Evolutionary conservation across 2,888 invertebrate species (phyloP).

Genomic region (Pteria penguin): DNA sequence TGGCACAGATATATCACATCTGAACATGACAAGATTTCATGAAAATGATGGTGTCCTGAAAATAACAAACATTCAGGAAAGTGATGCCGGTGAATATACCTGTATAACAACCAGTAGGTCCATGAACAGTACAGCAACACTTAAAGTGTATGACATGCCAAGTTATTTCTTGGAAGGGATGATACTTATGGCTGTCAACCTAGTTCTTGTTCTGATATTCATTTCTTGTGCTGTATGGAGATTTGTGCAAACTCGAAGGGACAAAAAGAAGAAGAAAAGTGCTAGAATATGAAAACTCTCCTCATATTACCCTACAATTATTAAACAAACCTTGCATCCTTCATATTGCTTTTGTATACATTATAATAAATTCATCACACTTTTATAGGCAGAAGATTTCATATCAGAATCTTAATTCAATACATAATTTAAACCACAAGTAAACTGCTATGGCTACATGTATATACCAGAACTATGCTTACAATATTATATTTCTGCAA

Average conservation of each 20-base stretch:
- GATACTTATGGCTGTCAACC: constrained; percentile 65
- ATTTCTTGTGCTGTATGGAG: constrained; percentile 53
- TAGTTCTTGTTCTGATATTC: constrained; percentile 60
- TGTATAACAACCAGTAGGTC: constrained; percentile 60
- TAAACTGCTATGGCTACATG: too few relatives aligned
- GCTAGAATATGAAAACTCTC: neutral
- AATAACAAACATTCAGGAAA: constrained; percentile 62
- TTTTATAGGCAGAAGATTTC: too few relatives aligned
- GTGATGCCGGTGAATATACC: constrained; percentile 73
- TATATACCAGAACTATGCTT: too few relatives aligned
- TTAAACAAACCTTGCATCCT: neutral
- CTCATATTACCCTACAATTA: neutral
- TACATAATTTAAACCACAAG: too few relatives aligned
- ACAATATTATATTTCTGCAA: too few relatives aligned
- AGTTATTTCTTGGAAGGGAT: constrained; percentile 62
- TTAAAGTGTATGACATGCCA: constrained; percentile 57
- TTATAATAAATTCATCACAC: too few relatives aligned
- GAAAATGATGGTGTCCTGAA: constrained; percentile 61
- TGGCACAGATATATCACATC: neutral
- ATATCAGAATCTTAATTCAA: too few relatives aligned
- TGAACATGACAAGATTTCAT: constrained; percentile 28
- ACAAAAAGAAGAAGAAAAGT: constrained; percentile 6
- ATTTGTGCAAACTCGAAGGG: constrained; percentile 38
- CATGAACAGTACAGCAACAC: constrained; percentile 41
- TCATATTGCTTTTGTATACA: too few relatives aligned